Evolutionary conservation across 1,140 invertebrate genomes (phyloP), one percentile per base, ranked within the genome.

Genomic region (Drosophila chauvacae): DNA sequence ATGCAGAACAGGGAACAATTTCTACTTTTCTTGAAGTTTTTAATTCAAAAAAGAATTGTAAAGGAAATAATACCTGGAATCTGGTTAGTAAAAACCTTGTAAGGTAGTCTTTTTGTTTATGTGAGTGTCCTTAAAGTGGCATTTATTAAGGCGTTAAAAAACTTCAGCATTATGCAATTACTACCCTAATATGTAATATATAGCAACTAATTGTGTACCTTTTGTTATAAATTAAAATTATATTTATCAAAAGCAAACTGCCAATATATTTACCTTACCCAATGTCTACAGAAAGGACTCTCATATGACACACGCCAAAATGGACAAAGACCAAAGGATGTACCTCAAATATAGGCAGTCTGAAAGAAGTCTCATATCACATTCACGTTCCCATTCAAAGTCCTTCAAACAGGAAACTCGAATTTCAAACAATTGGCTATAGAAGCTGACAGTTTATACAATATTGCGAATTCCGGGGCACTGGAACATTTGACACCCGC

Each of bases 351-450:
- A 18, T 16, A 55, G 35, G 33, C 62, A 20, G 45, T 51, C 37
- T 4, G 1, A 20, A n/a, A 51, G 50, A 55, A 51, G n/a, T 20
- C 26, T 26, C 63, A 41, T 55, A 45, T 50, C 45, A 65, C 66
- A 47, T 45, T 79, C 26, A 53, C 62, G 33, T 23, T 79, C n/a
- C 23, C 42, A 57, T 56, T 75, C 68, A 68, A 35, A 37, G 51
- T 68, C 13, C 28, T 26, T 23, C 33, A 10, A 65, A 28, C 77
- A 66, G 85, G 85, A 90, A 70, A 84, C 71, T 88, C 85, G 18
- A 50, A 90, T 88, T 88, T 85, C 85, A 90, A 88, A 88, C 85
- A 88, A 79, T 78, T 72, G 69, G 35, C 73, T 63, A 63, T 50
- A 62, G 62, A 10, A 73, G 60, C 41, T 57, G 44, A 73, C 65